A percentile compares a stretch with the other conserved stretches of the same genome.
Evolutionary conservation across 35 echinoderm and acorn worm species (phyloP).

Genomic region (Lytechinus variegatus): DNA sequence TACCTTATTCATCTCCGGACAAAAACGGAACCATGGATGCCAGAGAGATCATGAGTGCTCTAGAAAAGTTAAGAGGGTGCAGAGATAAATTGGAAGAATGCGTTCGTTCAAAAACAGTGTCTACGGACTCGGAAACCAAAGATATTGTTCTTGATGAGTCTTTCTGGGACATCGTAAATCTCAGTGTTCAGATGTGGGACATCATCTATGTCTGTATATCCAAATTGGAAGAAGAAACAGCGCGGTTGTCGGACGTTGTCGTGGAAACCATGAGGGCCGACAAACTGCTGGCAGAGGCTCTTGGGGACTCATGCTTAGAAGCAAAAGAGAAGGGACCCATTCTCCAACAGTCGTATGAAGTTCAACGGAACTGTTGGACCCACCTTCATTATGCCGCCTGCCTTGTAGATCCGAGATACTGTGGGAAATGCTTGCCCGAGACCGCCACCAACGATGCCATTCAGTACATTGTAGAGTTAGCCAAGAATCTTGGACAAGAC

Average conservation of each 20-base stretch:
- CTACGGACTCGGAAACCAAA: neutral
- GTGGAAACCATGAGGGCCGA: neutral
- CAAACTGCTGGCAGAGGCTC: neutral
- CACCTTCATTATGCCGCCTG: slow-evolving; percentile 14
- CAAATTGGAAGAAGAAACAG: neutral
- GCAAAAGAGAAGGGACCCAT: neutral
- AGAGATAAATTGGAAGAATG: slow-evolving; percentile 15
- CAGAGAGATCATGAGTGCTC: neutral
- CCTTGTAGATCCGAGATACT: slow-evolving; percentile 38
- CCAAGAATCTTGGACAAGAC: neutral
- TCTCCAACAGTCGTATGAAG: neutral
- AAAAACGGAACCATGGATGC: neutral
- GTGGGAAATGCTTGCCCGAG: slow-evolving; percentile 18
- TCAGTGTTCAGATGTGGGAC: neutral
- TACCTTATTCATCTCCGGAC: neutral
- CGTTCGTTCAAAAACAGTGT: neutral
- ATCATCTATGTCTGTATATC: neutral
- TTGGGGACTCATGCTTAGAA: neutral
- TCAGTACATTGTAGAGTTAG: slow-evolving; percentile 34
- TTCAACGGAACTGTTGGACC: neutral
- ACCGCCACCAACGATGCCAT: slow-evolving; percentile 42
- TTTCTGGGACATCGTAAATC: slow-evolving; percentile 17
- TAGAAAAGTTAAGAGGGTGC: neutral
- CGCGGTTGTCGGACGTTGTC: slow-evolving; percentile 18
- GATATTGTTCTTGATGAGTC: neutral